Percentiles rank a stretch among this genome's conserved stretches.
Conservation (phyloP, 2,113 vertebrate species). For the Amblyornis subalaris region DNA sequence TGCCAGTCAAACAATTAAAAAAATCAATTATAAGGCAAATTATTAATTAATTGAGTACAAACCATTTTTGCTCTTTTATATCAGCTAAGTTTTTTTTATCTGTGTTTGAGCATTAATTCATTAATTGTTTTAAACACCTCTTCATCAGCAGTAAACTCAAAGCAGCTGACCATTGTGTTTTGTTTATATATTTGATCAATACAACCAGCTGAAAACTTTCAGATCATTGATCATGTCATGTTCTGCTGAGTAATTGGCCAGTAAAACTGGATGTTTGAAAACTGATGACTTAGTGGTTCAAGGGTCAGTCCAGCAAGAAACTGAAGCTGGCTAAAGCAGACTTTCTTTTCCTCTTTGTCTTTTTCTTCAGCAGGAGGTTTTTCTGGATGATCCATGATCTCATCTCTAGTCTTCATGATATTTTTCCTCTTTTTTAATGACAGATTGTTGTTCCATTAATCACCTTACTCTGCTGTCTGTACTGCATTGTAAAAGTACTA, state of each 20-base stretch:
- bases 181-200: slow-evolving; percentile 73
- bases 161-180: slow-evolving; percentile 74
- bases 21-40: slow-evolving; percentile 73
- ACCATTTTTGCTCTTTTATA: slow-evolving; percentile 67
- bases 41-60: slow-evolving; percentile 72
- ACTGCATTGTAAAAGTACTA: background rate
- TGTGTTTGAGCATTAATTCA: slow-evolving; percentile 58
- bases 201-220: slow-evolving; percentile 66
- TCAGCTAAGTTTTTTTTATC: slow-evolving; percentile 64
- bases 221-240: slow-evolving; percentile 71
- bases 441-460: slow-evolving; percentile 1
- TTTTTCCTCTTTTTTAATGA: slow-evolving; percentile 54
- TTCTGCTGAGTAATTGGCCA: slow-evolving; percentile 71
- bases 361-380: background rate
- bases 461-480: background rate
- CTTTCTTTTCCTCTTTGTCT: slow-evolving; percentile 38
- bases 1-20: slow-evolving; percentile 67
- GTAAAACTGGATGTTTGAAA: slow-evolving; percentile 64
- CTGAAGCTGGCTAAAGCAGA: slow-evolving; percentile 27
- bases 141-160: slow-evolving; percentile 62
- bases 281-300: slow-evolving; percentile 68
- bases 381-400: slow-evolving; percentile 4
- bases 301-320: slow-evolving; percentile 52
- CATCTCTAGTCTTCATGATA: background rate
- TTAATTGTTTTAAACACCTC: slow-evolving; percentile 74